Conservation (phyloP, 2,888 invertebrate species). For the Helleia helle region DNA sequence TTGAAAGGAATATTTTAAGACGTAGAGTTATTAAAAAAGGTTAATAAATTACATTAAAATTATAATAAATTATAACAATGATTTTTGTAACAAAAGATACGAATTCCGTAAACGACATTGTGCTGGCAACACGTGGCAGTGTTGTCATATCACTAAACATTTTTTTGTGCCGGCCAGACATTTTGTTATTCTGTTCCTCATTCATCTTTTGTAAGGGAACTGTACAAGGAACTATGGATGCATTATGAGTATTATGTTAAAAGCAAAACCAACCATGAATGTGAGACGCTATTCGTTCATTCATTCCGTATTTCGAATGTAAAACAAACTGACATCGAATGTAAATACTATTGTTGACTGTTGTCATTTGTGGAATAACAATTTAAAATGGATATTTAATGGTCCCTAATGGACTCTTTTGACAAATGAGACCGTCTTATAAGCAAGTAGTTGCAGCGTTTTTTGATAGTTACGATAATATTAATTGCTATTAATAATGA, state of each 20-base stretch:
- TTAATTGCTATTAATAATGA: too few relatives aligned
- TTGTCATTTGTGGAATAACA: conserved; percentile 60
- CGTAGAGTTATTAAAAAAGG: too few relatives aligned
- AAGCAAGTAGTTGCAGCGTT: conserved; percentile 31
- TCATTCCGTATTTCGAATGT: conserved; percentile 66
- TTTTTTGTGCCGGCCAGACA: conserved; percentile 54
- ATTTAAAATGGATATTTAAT: conserved; percentile 64
- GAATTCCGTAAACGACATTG: conserved; percentile 43
- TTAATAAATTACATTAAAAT: conserved; percentile 3
- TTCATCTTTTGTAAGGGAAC: conserved; percentile 64
- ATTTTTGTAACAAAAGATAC: conserved; percentile 29
- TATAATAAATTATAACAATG: conserved; percentile 18
- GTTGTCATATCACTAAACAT: conserved; percentile 53
- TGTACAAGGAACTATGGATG: conserved; percentile 53
- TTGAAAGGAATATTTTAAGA: too few relatives aligned
- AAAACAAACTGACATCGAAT: conserved; percentile 73
- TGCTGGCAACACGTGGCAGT: conserved; percentile 56
- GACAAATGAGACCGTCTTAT: conserved; percentile 39
- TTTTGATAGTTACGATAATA: too few relatives aligned
- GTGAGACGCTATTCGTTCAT: conserved; percentile 62
- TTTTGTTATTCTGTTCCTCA: conserved; percentile 64
- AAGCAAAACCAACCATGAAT: conserved; percentile 53
- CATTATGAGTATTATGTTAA: conserved; percentile 58
- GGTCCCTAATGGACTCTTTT: conserved; percentile 30
- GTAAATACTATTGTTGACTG: conserved; percentile 70